Percentiles rank a stretch among this genome's conserved stretches.
Conservation (phyloP, 1,140 invertebrate genomes). For the Euborellia annulipes region DNA sequence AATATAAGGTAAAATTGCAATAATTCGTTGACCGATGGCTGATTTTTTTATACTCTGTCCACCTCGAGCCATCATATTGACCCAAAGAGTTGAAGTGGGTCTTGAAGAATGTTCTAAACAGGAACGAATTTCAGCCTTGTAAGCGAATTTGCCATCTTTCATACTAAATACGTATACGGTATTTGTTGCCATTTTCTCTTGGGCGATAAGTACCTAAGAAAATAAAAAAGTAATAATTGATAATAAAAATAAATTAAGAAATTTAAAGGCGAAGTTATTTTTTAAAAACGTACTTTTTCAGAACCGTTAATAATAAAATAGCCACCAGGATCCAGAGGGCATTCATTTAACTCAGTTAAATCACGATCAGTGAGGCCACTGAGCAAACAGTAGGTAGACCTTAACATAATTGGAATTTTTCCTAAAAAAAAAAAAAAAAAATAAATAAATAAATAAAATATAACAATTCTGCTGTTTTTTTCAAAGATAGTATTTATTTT, state of each 20-base stretch:
- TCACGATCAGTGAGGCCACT: constrained; percentile 92
- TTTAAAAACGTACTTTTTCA: constrained; percentile 54
- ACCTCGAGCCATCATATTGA: constrained; percentile 97
- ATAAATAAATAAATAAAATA: constrained; percentile 6
- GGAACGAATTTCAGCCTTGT: constrained; percentile 91
- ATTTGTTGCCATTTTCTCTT: constrained; percentile 99
- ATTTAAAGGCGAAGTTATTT: not conserved
- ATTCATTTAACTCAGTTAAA: constrained; percentile 96
- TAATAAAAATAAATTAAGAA: not conserved
- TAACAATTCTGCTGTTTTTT: no score
- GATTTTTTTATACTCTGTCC: constrained; percentile 91
- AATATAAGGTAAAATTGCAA: constrained; percentile 94
- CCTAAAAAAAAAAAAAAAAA: constrained; percentile 20
- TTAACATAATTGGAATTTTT: constrained; percentile 98
- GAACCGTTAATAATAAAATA: constrained; percentile 95
- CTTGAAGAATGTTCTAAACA: constrained; percentile 85
- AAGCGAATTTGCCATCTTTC: constrained; percentile 96
- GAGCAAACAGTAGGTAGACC: constrained; percentile 91
- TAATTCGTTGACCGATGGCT: constrained; percentile 94
- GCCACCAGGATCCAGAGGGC: constrained; percentile 93
- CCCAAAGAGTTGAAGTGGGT: constrained; percentile 94
- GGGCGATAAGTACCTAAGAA: constrained; percentile 71
- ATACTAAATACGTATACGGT: constrained; percentile 98
- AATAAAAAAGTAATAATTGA: no score
- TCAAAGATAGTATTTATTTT: no score